These are phyloP conservation scores for Forpus xanthops DNA, from an alignment of 2,797 vertebrate species.

Conservation along the genomic window DNA sequence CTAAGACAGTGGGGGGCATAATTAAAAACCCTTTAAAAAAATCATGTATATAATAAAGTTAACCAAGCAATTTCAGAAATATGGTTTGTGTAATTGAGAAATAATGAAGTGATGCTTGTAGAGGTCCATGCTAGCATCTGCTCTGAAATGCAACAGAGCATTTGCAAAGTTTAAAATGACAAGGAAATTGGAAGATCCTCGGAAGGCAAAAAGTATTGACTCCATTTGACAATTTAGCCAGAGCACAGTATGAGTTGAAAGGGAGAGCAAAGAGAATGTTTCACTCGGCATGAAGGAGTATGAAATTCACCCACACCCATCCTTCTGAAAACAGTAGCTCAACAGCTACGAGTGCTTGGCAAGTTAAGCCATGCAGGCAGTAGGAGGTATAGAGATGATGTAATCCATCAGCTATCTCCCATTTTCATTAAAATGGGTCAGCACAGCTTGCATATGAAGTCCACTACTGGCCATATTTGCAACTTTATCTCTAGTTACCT, in stretches of 20 bases:
- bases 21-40: constrained; percentile 61
- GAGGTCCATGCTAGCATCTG: constrained; percentile 43
- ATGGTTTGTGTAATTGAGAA: constrained; percentile 40
- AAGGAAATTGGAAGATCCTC: constrained; percentile 23
- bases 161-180: constrained; percentile 55
- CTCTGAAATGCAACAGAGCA: constrained; percentile 40
- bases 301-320: constrained; percentile 21
- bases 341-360: background rate
- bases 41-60: constrained; percentile 50
- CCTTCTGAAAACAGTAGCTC: constrained; percentile 36
- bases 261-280: background rate
- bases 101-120: constrained; percentile 64
- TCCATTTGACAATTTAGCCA: constrained; percentile 22
- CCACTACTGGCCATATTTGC: background rate
- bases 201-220: constrained; percentile 1
- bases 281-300: constrained; percentile 5
- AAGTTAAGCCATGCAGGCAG: constrained; percentile 4
- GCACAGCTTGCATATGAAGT: background rate
- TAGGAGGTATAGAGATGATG: background rate
- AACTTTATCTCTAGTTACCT: background rate
- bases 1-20: constrained; percentile 28
- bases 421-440: constrained; percentile 20
- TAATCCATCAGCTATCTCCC: background rate
- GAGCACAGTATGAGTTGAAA: background rate
- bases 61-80: constrained; percentile 57